Evolutionary conservation across 2,797 vertebrate species (phyloP).

Genomic region (Aulostomus chinensis): DNA sequence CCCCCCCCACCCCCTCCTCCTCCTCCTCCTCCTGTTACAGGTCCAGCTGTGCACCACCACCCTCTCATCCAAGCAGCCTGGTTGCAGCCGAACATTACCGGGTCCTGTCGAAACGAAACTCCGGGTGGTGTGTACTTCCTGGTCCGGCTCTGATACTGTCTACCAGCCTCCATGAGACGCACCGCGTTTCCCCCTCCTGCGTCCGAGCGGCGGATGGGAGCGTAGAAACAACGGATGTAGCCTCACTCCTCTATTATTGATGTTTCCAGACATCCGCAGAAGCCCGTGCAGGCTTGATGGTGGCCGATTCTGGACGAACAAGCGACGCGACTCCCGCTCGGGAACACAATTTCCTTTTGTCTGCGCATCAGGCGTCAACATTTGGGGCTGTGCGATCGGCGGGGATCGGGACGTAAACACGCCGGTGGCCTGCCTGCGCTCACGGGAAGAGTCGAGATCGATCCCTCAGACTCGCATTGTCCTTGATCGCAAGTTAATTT

Average conservation of each 20-base stretch:
- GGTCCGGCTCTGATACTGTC: slow-evolving; percentile 50
- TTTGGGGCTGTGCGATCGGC: slow-evolving; percentile 24
- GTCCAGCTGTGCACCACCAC: slow-evolving; percentile 18
- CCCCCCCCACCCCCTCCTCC: too few species aligned
- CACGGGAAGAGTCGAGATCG: slow-evolving; percentile 50
- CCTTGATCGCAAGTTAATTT: slow-evolving; percentile 65
- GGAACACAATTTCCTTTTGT: slow-evolving; percentile 46
- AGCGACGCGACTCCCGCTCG: slow-evolving; percentile 32
- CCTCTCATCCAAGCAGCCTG: slow-evolving; percentile 1
- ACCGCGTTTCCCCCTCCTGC: slow-evolving; percentile 23
- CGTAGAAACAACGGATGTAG: slow-evolving; percentile 49
- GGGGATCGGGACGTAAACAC: slow-evolving; percentile 61
- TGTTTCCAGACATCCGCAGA: slow-evolving; percentile 56
- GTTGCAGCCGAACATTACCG: slow-evolving; percentile 46
- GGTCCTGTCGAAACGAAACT: slow-evolving; percentile 52
- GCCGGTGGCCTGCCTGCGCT: slow-evolving; percentile 61
- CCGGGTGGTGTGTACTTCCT: slow-evolving; percentile 70
- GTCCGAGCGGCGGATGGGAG: slow-evolving; percentile 52
- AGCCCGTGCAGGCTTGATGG: slow-evolving; percentile 14
- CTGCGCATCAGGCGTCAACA: slow-evolving; percentile 34
- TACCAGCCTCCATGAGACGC: slow-evolving; percentile 34
- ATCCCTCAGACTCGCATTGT: slow-evolving; percentile 43
- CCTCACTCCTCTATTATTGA: slow-evolving; percentile 33
- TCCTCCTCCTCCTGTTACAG: background rate
- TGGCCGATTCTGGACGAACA: slow-evolving; percentile 37